These are phyloP conservation scores for Phataginus tetradactyla DNA, from an alignment of 2,797 vertebrate species.

Conservation along the genomic window DNA sequence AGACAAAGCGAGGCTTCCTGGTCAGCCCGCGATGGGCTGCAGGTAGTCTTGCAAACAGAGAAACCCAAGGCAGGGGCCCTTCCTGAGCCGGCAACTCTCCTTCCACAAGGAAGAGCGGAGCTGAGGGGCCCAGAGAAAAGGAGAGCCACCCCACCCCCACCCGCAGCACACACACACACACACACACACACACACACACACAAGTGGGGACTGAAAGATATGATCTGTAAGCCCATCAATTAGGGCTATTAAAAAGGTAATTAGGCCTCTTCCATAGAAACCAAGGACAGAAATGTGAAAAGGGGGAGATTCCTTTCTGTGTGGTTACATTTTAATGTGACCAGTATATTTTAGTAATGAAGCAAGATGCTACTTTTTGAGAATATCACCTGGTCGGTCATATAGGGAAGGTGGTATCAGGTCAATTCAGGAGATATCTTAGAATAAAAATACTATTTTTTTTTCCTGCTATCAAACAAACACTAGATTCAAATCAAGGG, in stretches of 20 bases:
- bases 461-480: background rate
- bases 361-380: background rate
- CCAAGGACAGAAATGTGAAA: slow-evolving; percentile 77
- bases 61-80: slow-evolving; percentile 84
- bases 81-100: slow-evolving; percentile 80
- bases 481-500: background rate
- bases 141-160: slow-evolving; percentile 44
- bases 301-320: slow-evolving; percentile 76
- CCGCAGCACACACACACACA: slow-evolving; percentile 17
- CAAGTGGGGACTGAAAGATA: slow-evolving; percentile 77
- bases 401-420: slow-evolving; percentile 2
- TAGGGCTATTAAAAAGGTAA: slow-evolving; percentile 87
- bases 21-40: slow-evolving; percentile 87
- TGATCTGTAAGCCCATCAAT: slow-evolving; percentile 83
- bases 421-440: background rate
- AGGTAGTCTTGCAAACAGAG: slow-evolving; percentile 86
- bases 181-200: no score
- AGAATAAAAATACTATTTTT: background rate
- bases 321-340: slow-evolving; percentile 78
- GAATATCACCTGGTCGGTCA: background rate
- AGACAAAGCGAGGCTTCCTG: slow-evolving; percentile 89
- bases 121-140: slow-evolving; percentile 78
- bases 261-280: slow-evolving; percentile 87
- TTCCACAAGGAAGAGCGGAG: slow-evolving; percentile 73
- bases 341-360: slow-evolving; percentile 22